A percentile compares a stretch with the other conserved stretches of the same genome.
Evolutionary conservation across 2,797 vertebrate genomes (phyloP).

Genomic region (Catostomus latipinnis): DNA sequence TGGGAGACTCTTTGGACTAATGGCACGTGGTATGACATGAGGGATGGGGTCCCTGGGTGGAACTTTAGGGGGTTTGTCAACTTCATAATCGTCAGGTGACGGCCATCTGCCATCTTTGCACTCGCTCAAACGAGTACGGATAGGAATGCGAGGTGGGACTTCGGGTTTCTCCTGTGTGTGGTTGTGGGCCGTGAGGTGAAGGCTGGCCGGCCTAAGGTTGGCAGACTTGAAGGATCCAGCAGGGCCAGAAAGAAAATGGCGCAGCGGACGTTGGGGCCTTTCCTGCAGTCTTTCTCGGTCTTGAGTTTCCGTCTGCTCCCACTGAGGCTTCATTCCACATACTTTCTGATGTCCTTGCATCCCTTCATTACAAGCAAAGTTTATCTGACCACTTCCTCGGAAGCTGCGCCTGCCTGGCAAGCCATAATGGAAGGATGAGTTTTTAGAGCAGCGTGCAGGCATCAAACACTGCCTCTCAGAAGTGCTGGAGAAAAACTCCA

Average conservation of each 20-base stretch:
- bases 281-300: slow-evolving; percentile 60
- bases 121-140: slow-evolving; percentile 82
- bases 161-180: slow-evolving; percentile 83
- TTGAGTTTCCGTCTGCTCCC: slow-evolving; percentile 27
- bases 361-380: slow-evolving; percentile 86
- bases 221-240: slow-evolving; percentile 82
- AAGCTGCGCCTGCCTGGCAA: slow-evolving; percentile 79
- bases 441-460: slow-evolving; percentile 71
- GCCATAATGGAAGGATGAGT: slow-evolving; percentile 70
- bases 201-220: slow-evolving; percentile 65
- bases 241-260: slow-evolving; percentile 81
- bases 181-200: slow-evolving; percentile 71
- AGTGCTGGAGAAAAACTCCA: slow-evolving; percentile 89
- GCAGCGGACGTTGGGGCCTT: slow-evolving; percentile 72
- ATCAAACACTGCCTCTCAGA: slow-evolving; percentile 81
- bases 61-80: slow-evolving; percentile 90
- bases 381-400: slow-evolving; percentile 87
- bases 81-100: slow-evolving; percentile 78
- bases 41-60: slow-evolving; percentile 90
- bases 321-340: slow-evolving; percentile 32
- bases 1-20: slow-evolving; percentile 93
- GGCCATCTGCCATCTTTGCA: slow-evolving; percentile 76
- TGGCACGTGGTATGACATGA: slow-evolving; percentile 84
- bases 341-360: slow-evolving; percentile 50
- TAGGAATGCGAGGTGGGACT: slow-evolving; percentile 90